phyloP scores from a whole-genome alignment of 2,888 invertebrate genomes.

The Caenorhabditis angaria region DNA sequence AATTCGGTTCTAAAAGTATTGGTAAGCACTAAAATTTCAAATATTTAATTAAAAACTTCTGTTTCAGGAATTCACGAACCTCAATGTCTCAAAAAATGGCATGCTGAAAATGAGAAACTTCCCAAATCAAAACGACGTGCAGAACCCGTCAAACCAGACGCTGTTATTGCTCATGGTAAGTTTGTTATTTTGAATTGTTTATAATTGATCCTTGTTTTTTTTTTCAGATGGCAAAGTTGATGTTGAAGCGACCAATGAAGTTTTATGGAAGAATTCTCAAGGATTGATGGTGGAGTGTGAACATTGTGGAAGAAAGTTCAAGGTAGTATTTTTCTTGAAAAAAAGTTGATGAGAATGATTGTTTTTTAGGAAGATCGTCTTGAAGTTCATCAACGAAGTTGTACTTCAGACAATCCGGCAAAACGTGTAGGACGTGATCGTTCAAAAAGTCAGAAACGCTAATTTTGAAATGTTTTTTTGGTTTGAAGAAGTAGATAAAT shows the following conservation, averaged over 20 bases:
- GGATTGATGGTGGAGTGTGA: slow-evolving; percentile 78
- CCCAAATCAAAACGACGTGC: slow-evolving; percentile 76
- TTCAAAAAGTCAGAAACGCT: slow-evolving; percentile 36
- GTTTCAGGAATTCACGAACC: slow-evolving; percentile 64
- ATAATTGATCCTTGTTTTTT: not conserved
- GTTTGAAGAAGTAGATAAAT: not conserved
- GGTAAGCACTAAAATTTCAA: slow-evolving; percentile 24
- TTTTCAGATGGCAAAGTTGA: slow-evolving; percentile 64
- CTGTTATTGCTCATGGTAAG: slow-evolving; percentile 58
- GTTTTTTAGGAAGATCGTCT: slow-evolving; percentile 77
- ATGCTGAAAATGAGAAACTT: slow-evolving; percentile 77
- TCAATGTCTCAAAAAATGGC: slow-evolving; percentile 79
- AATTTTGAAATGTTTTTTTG: not conserved
- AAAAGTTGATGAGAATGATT: not conserved
- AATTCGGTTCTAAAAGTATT: slow-evolving; percentile 78
- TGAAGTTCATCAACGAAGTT: slow-evolving; percentile 78
- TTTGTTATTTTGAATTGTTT: slow-evolving; percentile 5
- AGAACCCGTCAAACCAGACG: slow-evolving; percentile 77
- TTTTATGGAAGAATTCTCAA: slow-evolving; percentile 75
- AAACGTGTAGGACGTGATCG: slow-evolving; percentile 44
- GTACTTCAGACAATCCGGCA: slow-evolving; percentile 73
- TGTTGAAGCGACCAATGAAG: slow-evolving; percentile 74
- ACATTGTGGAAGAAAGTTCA: slow-evolving; percentile 80
- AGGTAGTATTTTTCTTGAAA: slow-evolving; percentile 61
- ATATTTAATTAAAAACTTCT: slow-evolving; percentile 9